phyloP scores from a whole-genome alignment of 2,113 vertebrate species.

The Lophochroa leadbeateri region DNA sequence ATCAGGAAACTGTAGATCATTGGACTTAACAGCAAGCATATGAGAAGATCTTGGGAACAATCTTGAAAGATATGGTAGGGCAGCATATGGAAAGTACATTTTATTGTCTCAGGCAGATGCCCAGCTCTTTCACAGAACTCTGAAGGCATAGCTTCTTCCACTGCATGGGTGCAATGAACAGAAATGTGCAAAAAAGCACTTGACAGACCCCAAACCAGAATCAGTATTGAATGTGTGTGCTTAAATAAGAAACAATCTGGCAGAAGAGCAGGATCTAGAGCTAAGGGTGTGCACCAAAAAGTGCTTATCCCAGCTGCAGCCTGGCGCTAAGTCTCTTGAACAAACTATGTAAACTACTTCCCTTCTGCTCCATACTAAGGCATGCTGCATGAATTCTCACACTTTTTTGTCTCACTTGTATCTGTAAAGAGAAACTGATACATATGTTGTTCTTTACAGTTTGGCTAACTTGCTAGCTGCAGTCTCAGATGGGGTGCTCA shows the following conservation, averaged over 20 bases:
- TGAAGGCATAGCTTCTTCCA: not conserved
- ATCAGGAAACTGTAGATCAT: not conserved
- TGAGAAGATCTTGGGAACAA: not conserved
- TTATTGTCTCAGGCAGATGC: not conserved
- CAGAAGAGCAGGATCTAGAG: not conserved
- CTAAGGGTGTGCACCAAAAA: not conserved
- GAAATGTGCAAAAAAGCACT: not conserved
- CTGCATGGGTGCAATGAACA: not conserved
- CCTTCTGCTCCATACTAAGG: not conserved
- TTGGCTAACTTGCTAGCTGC: not conserved
- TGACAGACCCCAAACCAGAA: not conserved
- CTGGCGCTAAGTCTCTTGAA: not conserved
- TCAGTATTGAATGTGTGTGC: not conserved
- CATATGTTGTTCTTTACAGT: not conserved
- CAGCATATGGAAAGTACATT: not conserved
- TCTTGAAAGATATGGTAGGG: not conserved
- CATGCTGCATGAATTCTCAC: not conserved
- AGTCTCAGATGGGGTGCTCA: not conserved
- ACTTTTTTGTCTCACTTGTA: not conserved
- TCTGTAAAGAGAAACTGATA: not conserved
- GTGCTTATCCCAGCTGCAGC: not conserved
- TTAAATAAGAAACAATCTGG: not conserved
- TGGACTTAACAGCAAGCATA: not conserved
- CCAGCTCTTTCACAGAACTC: not conserved
- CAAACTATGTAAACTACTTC: not conserved